A percentile compares a stretch with the other conserved stretches of the same genome.
These are phyloP conservation scores for Eupithecia insigniata DNA, from an alignment of 2,888 invertebrate species.

Conservation along the genomic window DNA sequence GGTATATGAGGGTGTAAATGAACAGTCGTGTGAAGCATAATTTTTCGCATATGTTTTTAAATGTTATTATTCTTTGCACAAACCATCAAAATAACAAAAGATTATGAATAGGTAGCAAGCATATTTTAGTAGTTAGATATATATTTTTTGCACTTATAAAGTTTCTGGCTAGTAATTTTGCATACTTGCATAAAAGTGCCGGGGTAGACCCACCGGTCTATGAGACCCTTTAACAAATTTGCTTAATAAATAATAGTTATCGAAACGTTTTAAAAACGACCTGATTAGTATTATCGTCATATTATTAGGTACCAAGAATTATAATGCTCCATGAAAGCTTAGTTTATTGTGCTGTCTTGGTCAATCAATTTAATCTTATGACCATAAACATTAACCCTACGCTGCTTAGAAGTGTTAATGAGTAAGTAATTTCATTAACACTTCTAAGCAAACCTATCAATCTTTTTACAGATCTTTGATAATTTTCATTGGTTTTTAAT, in stretches of 20 bases:
- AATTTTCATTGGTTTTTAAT: neutral
- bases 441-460: neutral
- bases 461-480: neutral
- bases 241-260: neutral
- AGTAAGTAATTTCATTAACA: too few species aligned
- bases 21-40: neutral
- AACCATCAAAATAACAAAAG: too few species aligned
- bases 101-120: too few species aligned
- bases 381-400: neutral
- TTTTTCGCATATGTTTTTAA: too few species aligned
- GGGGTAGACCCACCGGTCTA: neutral
- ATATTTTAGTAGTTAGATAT: too few species aligned
- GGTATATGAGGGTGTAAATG: too few species aligned
- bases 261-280: neutral
- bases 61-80: neutral
- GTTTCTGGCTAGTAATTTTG: neutral
- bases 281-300: neutral
- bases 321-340: neutral
- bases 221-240: neutral
- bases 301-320: neutral
- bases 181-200: neutral
- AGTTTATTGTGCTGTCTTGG: neutral
- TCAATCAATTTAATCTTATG: neutral
- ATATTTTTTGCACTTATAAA: neutral
- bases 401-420: conserved; percentile 5